Evolutionary conservation across 2,888 invertebrate species (phyloP), one percentile per base, ranked within the genome.

Genomic region (Acleris literana): DNA sequence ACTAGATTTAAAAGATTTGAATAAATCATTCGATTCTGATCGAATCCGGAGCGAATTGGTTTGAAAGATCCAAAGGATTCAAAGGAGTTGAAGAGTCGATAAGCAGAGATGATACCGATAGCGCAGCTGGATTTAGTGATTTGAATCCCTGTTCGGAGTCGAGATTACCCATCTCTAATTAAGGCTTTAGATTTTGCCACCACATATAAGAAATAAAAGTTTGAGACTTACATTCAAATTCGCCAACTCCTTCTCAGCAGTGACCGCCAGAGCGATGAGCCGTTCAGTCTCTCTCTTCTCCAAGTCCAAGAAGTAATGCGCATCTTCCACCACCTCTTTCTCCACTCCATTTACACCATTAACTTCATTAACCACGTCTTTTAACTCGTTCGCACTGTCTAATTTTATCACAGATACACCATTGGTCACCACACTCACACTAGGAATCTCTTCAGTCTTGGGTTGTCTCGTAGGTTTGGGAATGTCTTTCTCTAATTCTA

Each of bases 231-330:
- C 93, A 84, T 93, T 88, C 73, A 94, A 85, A 63, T 81, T 87
- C 64, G 94, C 94, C 75, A 97, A 88, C 74, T 96, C 95, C 69
- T 93, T 93, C 76, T 97, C 97, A 20, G 94, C 94, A 56, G 93
- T 92, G 52, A 94, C 95, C 22, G 96, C 95, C 75, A 96, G 82
- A 66, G 92, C 92, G 64, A 97, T 88, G 71, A 97, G 90, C 76
- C 96, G 93, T 72, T 93, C 93, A 63, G 96, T 95, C 89, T 97
- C 97, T 69, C 91, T 94, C 82, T 96, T 96, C 76, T 97, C 93
- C 77, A 97, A 85, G 76, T 94, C 94, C 73, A 97, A 85, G 87
- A 97, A 98, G 85, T 96, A 96, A 83, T 96, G 94, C 22, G 95
- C 97, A 85, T 97, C 95, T 76, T 94, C 96, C 69, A 93, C 93